Evolutionary conservation across 2,888 invertebrate genomes (phyloP).

Genomic region (Macrosoma leucophasiata): DNA sequence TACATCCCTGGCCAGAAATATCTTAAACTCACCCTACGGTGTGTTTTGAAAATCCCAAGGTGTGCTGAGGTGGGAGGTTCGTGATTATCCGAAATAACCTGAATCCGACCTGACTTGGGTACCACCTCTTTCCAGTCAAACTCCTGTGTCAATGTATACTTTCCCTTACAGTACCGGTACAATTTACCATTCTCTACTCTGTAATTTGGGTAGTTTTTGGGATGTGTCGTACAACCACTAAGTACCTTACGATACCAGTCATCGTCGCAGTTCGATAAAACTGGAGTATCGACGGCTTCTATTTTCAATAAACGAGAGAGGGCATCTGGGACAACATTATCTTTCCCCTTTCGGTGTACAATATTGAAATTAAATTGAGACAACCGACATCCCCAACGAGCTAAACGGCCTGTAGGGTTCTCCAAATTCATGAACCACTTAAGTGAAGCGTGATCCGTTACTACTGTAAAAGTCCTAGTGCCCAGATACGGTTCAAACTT

Average conservation of each 20-base stretch:
- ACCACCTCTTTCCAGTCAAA: not conserved
- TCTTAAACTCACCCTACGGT: not conserved
- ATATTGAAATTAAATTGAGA: constrained; percentile 5
- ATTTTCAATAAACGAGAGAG: constrained; percentile 4
- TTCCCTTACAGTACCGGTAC: not conserved
- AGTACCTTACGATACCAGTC: not conserved
- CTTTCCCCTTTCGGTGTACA: constrained; percentile 7
- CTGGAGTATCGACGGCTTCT: not conserved
- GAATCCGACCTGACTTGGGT: not conserved
- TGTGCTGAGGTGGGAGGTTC: constrained; percentile 1
- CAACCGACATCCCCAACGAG: constrained; percentile 7
- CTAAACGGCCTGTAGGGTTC: constrained; percentile 10
- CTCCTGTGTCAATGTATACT: not conserved
- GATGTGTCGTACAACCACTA: not conserved
- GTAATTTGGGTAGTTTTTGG: not conserved
- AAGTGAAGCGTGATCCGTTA: constrained; percentile 5
- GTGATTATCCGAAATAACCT: not conserved
- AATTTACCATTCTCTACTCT: not conserved
- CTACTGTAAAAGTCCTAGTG: not conserved
- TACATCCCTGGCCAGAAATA: constrained; percentile 3
- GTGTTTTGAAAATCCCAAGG: constrained; percentile 5
- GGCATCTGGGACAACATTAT: constrained; percentile 6
- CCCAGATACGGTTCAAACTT: constrained; percentile 3
- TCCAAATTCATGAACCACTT: constrained; percentile 7
- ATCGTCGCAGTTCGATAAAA: not conserved